phyloP scores from a whole-genome alignment of 2,888 invertebrate genomes.

The Xanthia icteritia region DNA sequence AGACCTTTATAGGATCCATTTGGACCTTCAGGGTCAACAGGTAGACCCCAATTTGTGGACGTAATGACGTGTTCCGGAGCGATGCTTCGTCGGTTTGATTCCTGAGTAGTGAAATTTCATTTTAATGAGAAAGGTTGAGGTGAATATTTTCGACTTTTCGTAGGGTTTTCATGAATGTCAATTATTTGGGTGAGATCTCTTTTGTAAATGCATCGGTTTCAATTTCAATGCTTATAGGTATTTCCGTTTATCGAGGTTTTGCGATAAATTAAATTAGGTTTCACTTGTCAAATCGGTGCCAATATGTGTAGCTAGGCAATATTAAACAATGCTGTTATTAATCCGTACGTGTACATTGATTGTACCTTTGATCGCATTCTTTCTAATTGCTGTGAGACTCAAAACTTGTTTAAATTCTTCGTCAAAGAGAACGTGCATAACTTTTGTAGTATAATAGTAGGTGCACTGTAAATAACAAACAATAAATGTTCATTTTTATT shows the following conservation, averaged over 20 bases:
- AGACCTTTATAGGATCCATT: slow-evolving; percentile 59
- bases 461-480: not conserved
- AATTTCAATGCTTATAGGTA: slow-evolving; percentile 11
- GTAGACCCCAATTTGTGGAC: slow-evolving; percentile 67
- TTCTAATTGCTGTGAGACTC: not conserved
- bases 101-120: slow-evolving; percentile 51
- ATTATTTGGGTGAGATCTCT: slow-evolving; percentile 1
- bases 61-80: slow-evolving; percentile 65
- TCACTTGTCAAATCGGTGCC: not conserved
- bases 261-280: slow-evolving; percentile 24
- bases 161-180: slow-evolving; percentile 2
- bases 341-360: not conserved
- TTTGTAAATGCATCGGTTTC: slow-evolving; percentile 6
- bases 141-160: slow-evolving; percentile 25
- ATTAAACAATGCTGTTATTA: slow-evolving; percentile 3
- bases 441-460: not conserved
- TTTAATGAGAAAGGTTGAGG: slow-evolving; percentile 35
- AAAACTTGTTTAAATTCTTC: not conserved
- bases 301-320: not conserved
- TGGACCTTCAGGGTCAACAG: slow-evolving; percentile 59
- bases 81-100: slow-evolving; percentile 60
- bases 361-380: not conserved
- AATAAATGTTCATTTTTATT: not conserved
- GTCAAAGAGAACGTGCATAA: too few relatives aligned
- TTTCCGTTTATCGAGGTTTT: slow-evolving; percentile 11